Base-by-base conservation (phyloP, 1,140 invertebrate genomes). In the Lamellibrachia luymesi region DNA sequence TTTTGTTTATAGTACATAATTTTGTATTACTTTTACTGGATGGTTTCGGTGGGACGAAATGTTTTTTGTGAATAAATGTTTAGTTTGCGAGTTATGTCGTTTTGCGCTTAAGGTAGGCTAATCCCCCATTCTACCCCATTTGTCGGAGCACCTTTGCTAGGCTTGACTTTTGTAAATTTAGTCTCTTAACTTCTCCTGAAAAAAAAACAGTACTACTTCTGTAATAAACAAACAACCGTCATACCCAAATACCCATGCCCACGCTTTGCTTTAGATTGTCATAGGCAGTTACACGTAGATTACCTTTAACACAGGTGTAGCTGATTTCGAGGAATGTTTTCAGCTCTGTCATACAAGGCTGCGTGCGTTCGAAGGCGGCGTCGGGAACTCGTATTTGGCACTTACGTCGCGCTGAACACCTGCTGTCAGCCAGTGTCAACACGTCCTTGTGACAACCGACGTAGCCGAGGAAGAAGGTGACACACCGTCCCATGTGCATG, bases 391-490 rank as follows among this genome's bases (percentile, higher is more conserved):
- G 56, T 52, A 90, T 93, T 25, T 25, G n/a, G 92, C 92, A 93
- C n/a, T 13, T 13, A 13, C 25, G 56, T 80, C 89, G 27, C 17
- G 52, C 92, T 10, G 92, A 93, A 27, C 92, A 93, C 27, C 89
- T 6, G 38, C 5, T 80, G 92, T 80, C 92, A 8, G 51, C 89
- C 5, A 80, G 51, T 17, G 52, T 49, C 49, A 93, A 50, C 8
- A 90, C 92, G 92, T 93, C 92, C 27, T 49, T 80, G n/a, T 93
- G 92, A 51, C 92, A 93, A 25, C 92, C 92, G 25, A 93, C 25
- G 64, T 89, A 90, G 51, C 92, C 92, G 92, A 89, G 89, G 80
- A 89, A 38, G 10, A 89, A 17, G 52, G 56, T 50, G 64, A 93
- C 92, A 90, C 92, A 93, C 8, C 89, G 52, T 7, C 92, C 92